Conservation (phyloP, 2,113 vertebrate species). For the Mixornis gularis region DNA sequence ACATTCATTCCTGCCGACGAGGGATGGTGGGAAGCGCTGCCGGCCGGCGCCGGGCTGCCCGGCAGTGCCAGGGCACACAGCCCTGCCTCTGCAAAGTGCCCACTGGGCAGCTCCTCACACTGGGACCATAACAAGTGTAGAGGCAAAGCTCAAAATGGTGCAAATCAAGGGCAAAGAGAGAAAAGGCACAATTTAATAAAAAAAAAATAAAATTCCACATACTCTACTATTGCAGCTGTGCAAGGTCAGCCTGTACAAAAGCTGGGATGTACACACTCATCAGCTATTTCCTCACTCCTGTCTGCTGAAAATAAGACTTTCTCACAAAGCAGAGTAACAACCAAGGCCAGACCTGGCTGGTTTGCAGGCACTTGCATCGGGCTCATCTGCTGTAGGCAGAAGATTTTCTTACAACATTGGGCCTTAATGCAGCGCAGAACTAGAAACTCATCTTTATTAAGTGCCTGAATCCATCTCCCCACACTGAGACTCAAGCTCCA, state of each 20-base stretch:
- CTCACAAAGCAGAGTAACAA: not conserved
- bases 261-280: not conserved
- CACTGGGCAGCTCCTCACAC: fast-evolving
- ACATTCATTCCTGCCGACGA: fast-evolving
- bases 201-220: not conserved
- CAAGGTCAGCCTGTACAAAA: not conserved
- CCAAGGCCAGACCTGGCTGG: not conserved
- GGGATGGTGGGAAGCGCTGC: not conserved
- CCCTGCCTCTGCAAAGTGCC: not conserved
- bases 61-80: not conserved
- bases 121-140: fast-evolving
- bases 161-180: not conserved
- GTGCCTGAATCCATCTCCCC: not conserved
- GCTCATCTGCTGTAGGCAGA: not conserved
- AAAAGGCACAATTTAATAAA: not conserved
- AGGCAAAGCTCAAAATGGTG: not conserved
- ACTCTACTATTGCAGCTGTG: not conserved
- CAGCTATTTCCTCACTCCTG: not conserved
- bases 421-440: fast-evolving
- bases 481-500: not conserved
- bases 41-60: not conserved
- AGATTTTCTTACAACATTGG: not conserved
- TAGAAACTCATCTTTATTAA: not conserved
- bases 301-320: not conserved
- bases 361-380: not conserved